Percentiles rank a stretch among this genome's conserved stretches.
These are phyloP conservation scores for Erebia palarica DNA, from an alignment of 2,888 invertebrate species.

Conservation along the genomic window DNA sequence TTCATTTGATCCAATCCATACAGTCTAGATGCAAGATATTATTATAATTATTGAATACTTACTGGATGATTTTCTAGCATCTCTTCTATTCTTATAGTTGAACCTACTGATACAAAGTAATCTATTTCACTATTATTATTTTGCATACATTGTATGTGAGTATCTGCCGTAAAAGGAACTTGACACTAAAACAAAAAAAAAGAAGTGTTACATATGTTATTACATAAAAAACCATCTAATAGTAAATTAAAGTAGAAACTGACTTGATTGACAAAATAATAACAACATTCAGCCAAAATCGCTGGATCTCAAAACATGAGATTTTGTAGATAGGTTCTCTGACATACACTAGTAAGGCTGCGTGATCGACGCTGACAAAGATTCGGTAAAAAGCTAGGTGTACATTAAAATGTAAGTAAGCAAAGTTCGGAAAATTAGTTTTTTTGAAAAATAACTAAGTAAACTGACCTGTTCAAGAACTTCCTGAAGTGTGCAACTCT, in stretches of 20 bases:
- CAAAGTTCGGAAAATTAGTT: not conserved
- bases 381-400: no score
- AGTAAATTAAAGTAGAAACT: no score
- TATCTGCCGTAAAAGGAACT: constrained; percentile 86
- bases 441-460: not conserved
- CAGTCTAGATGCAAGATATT: no score
- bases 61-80: constrained; percentile 79
- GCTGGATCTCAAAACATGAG: no score
- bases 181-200: constrained; percentile 76
- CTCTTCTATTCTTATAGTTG: constrained; percentile 76
- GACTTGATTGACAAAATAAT: no score
- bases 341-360: no score
- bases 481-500: constrained; percentile 91
- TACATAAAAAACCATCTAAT: not conserved
- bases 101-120: constrained; percentile 89
- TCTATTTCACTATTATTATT: constrained; percentile 89
- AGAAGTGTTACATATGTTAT: not conserved
- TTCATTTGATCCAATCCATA: no score
- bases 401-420: not conserved
- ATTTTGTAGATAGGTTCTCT: no score
- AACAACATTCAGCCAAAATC: no score
- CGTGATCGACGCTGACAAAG: no score
- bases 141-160: constrained; percentile 88
- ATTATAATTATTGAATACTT: constrained; percentile 42
- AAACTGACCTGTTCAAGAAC: constrained; percentile 87